Conservation (phyloP, 2,888 invertebrate genomes). For the Limulus polyphemus region DNA sequence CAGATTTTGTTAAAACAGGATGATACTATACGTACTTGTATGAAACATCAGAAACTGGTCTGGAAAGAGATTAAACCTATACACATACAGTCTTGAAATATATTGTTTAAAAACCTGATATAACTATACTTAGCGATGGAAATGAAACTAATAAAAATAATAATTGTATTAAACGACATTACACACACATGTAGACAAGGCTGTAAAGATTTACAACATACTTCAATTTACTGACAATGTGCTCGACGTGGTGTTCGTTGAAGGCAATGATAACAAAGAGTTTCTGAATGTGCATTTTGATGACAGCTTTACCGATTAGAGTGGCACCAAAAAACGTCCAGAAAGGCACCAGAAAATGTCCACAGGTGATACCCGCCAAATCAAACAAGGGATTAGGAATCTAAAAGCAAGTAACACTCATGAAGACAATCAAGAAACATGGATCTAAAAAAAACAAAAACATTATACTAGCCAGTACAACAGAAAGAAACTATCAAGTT, state of each 20-base stretch:
- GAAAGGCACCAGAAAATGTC: slow-evolving; percentile 96
- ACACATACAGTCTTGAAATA: no score
- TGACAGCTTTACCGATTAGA: slow-evolving; percentile 86
- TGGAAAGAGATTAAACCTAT: no score
- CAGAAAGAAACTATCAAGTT: no score
- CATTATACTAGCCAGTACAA: no score
- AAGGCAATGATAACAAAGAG: slow-evolving; percentile 93
- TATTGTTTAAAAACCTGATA: no score
- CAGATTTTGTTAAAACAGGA: no score
- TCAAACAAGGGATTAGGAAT: slow-evolving; percentile 99
- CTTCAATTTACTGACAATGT: slow-evolving; percentile 32
- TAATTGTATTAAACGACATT: slow-evolving; percentile 31
- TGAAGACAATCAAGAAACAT: neutral
- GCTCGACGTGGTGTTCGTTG: slow-evolving; percentile 70
- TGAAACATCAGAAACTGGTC: no score
- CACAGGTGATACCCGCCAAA: slow-evolving; percentile 94
- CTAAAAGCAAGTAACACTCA: slow-evolving; percentile 37
- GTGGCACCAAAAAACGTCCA: slow-evolving; percentile 99
- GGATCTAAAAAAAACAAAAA: neutral
- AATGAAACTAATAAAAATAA: slow-evolving; percentile 35
- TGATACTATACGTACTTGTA: no score
- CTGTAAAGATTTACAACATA: slow-evolving; percentile 29
- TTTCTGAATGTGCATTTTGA: slow-evolving; percentile 97
- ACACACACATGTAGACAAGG: neutral
- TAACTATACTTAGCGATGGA: neutral